phyloP scores from a whole-genome alignment of 1,140 invertebrate genomes.

The Habropoda laboriosa region DNA sequence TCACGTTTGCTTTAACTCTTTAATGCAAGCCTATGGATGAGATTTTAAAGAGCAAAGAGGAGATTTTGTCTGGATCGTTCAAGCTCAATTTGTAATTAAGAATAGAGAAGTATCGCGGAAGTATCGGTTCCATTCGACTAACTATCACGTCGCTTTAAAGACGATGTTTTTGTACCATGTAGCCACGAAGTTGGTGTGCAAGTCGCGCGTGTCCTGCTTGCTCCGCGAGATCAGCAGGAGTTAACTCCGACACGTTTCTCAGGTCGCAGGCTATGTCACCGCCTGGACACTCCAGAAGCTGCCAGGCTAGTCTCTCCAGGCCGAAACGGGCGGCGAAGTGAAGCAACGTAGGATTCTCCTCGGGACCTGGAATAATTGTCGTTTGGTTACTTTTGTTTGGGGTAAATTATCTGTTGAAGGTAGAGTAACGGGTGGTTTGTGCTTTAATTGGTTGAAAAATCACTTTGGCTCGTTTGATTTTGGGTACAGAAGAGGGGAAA shows the following conservation, averaged over 20 bases:
- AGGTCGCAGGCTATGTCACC: slow-evolving; percentile 90
- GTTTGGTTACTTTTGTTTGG: too few relatives aligned
- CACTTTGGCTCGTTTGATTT: too few relatives aligned
- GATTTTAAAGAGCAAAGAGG: background rate
- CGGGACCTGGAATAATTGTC: slow-evolving; percentile 82
- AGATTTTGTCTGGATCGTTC: background rate
- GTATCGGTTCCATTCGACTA: slow-evolving; percentile 57
- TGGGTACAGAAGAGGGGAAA: too few relatives aligned
- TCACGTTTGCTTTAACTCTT: background rate
- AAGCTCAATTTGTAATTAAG: background rate
- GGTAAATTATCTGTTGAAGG: too few relatives aligned
- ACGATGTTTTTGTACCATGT: slow-evolving; percentile 84
- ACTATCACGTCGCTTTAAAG: slow-evolving; percentile 61
- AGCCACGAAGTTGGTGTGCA: slow-evolving; percentile 88
- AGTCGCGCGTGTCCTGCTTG: slow-evolving; percentile 86
- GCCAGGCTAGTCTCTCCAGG: slow-evolving; percentile 90
- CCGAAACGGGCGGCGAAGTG: slow-evolving; percentile 94
- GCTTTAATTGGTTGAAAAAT: too few relatives aligned
- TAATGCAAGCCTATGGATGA: background rate
- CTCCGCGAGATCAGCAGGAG: slow-evolving; percentile 90
- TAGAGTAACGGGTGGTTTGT: too few relatives aligned
- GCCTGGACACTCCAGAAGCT: slow-evolving; percentile 91
- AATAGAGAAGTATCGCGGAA: slow-evolving; percentile 53
- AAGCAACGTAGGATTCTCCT: slow-evolving; percentile 92
- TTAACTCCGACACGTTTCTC: slow-evolving; percentile 88